Percentiles rank a stretch among this genome's conserved stretches.
Conservation (phyloP, 2,888 invertebrate species). For the Prenolepis imparis region DNA sequence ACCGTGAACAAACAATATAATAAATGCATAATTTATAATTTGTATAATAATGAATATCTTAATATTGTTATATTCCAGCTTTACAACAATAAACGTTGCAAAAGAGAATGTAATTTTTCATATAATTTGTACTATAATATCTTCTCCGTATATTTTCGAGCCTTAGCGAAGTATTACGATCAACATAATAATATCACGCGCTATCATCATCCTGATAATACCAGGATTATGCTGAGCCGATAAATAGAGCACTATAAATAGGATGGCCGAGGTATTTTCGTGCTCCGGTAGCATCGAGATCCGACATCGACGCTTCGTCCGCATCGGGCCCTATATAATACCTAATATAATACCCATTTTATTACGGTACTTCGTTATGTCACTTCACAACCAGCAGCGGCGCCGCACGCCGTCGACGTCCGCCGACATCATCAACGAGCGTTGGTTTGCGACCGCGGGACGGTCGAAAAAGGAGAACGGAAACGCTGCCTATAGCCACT, state of each 20-base stretch:
- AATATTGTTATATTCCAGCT: too few relatives aligned
- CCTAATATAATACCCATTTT: slow-evolving; percentile 70
- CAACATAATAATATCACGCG: slow-evolving; percentile 40
- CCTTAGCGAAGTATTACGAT: neutral
- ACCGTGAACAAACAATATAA: too few relatives aligned
- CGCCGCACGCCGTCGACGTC: slow-evolving; percentile 23
- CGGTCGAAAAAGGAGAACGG: slow-evolving; percentile 63
- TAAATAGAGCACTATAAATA: slow-evolving; percentile 15
- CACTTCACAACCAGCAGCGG: slow-evolving; percentile 60
- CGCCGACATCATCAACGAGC: slow-evolving; percentile 44
- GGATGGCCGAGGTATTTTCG: neutral
- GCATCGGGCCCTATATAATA: slow-evolving; percentile 34
- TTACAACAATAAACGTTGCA: too few relatives aligned
- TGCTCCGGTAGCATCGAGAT: neutral
- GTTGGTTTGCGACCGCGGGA: slow-evolving; percentile 31
- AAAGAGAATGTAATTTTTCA: too few relatives aligned
- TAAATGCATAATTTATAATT: too few relatives aligned
- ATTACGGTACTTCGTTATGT: slow-evolving; percentile 74
- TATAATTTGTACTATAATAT: too few relatives aligned
- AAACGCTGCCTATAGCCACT: slow-evolving; percentile 40
- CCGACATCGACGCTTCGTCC: slow-evolving; percentile 11
- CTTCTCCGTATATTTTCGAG: neutral
- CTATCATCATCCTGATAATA: slow-evolving; percentile 28
- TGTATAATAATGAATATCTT: too few relatives aligned
- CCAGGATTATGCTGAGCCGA: slow-evolving; percentile 23